Base-by-base conservation (phyloP, 2,888 invertebrate species). In the Tanytarsus gracilentus region DNA sequence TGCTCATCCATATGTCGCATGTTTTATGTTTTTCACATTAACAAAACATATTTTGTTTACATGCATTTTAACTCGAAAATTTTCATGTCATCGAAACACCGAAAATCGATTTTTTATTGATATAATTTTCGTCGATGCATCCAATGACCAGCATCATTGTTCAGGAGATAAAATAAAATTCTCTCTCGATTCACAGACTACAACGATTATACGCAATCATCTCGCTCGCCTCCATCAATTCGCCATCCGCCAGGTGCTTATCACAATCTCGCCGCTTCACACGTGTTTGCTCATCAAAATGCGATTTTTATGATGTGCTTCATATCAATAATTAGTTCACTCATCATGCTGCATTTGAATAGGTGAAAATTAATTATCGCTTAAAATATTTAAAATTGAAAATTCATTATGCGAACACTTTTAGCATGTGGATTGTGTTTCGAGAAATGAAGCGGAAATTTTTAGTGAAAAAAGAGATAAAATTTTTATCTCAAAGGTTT, bases 211-310 rank as follows among this genome's bases (percentile, higher is more conserved):
- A 51, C 48, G 33, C 51, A 27, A 40, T 55, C 62, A 52, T 61
- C 61, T 26, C 48, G 61, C 16, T 44, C 48, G 18, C 58, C 58
- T 11, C 60, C 60, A 33, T 44, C 44, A 26, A 69, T 73, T 66
- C 73, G 74, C 67, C 72, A 74, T 71, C 72, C 73, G 64, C 74
- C 74, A 36, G 74, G 74, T 67, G 74, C 74, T 66, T 73, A 71
- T 68, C 73, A 73, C 69, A 74, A 74, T 36, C n/a, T 23, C 21
- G 33, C 55, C 39, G 29, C 39, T 14, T 39, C 55, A 40, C 49
- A 49, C 25, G 26, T 49, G 49, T 49, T 49, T 11, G n/a, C 26
- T 11, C 23, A 49, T 11, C 55, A n/a, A 40, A 55, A 55, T 39
- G 40, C 26, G 9, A 14, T 55, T 40, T 55, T 55, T 25, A 26